Percentiles rank a stretch among this genome's conserved stretches.
These are phyloP conservation scores for Ivindomyrus marchei DNA, from an alignment of 2,113 vertebrate species.

Conservation along the genomic window DNA sequence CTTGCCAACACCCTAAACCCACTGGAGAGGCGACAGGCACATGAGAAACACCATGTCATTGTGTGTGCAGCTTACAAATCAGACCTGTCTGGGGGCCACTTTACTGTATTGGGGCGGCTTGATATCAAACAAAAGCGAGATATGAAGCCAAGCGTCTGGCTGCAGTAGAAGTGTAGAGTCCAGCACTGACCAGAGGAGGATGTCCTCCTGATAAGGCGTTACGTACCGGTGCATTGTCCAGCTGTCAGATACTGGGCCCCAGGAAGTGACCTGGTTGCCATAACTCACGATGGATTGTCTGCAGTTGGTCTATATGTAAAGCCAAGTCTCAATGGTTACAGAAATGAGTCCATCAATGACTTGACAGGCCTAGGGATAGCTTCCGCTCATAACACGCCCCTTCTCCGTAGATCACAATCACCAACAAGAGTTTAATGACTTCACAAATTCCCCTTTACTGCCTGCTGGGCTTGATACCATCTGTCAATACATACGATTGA, in stretches of 20 bases:
- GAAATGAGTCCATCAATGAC: neutral
- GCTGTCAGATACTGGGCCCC: neutral
- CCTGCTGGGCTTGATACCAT: neutral
- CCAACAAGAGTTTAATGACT: neutral
- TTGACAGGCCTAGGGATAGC: constrained; percentile 18
- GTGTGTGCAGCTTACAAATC: neutral
- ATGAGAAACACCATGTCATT: neutral
- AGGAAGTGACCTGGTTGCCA: neutral
- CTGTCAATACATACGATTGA: neutral
- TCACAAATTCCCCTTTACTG: neutral
- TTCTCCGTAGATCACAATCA: constrained; percentile 11
- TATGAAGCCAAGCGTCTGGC: neutral
- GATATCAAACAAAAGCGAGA: neutral
- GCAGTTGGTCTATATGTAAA: constrained; percentile 22
- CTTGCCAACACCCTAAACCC: neutral
- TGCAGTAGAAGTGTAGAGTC: neutral
- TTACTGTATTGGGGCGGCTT: neutral
- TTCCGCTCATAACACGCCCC: constrained; percentile 24
- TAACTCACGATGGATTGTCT: neutral
- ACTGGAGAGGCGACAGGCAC: neutral
- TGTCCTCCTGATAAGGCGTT: constrained; percentile 41
- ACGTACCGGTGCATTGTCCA: neutral
- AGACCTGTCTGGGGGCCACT: neutral
- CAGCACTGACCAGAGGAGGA: constrained; percentile 39
- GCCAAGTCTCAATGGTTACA: constrained; percentile 24